Conservation (phyloP, 2,797 vertebrate species). For the Xiphophorus birchmanni region DNA sequence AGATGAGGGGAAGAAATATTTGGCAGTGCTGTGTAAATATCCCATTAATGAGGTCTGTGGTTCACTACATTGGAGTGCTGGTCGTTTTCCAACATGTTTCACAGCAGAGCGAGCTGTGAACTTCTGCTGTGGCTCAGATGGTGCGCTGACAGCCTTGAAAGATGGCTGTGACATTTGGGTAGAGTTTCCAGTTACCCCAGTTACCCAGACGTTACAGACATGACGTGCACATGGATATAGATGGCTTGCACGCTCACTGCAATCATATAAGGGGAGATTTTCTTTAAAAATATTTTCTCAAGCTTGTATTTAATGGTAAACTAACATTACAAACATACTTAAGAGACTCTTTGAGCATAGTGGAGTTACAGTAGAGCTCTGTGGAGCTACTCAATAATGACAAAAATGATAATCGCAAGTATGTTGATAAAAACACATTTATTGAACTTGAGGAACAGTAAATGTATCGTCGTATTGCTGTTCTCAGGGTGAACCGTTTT, state of each 20-base stretch:
- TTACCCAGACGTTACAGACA: constrained; percentile 52
- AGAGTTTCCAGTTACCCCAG: constrained; percentile 73
- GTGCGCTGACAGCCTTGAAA: constrained; percentile 75
- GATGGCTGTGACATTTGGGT: constrained; percentile 76
- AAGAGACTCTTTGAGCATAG: neutral
- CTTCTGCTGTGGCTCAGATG: constrained; percentile 51
- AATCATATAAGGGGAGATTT: neutral
- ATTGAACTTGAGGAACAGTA: neutral
- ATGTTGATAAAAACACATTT: neutral
- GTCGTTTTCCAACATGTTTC: constrained; percentile 46
- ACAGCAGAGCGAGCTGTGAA: constrained; percentile 36
- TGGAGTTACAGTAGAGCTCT: neutral
- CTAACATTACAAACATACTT: neutral
- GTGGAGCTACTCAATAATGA: neutral
- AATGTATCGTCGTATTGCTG: neutral
- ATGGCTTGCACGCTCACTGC: constrained; percentile 36
- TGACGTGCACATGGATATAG: constrained; percentile 64
- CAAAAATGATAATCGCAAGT: neutral
- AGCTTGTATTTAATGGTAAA: neutral
- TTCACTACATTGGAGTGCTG: constrained; percentile 40
- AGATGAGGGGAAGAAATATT: constrained; percentile 31
- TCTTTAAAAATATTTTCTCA: neutral
- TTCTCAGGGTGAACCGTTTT: neutral
- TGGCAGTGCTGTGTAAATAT: constrained; percentile 28
- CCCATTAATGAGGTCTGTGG: constrained; percentile 52